Evolutionary conservation across 92 coral and sea anemone species (phyloP).

Genomic region (Umimayanthus kanabou): DNA sequence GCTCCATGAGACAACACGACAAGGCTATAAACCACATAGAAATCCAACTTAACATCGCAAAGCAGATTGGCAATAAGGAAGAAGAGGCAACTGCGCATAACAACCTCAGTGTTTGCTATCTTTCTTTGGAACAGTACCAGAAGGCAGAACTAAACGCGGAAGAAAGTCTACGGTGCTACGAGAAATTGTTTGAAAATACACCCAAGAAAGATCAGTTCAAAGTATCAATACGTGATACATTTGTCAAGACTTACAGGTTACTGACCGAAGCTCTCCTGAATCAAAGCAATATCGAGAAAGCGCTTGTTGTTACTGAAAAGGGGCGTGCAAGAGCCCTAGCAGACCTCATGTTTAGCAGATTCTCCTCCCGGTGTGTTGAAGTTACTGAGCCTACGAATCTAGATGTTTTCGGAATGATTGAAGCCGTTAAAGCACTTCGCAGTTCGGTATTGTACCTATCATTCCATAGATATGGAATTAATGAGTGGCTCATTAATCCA

Average conservation of each 20-base stretch:
- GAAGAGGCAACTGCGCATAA: neutral
- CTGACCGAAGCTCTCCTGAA: neutral
- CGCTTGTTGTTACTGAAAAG: neutral
- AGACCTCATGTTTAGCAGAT: too few relatives aligned
- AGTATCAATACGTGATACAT: neutral
- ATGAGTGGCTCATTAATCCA: too few relatives aligned
- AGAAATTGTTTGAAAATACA: neutral
- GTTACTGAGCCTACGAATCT: too few relatives aligned
- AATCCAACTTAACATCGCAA: neutral
- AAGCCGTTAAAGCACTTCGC: too few relatives aligned
- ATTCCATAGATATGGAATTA: too few relatives aligned
- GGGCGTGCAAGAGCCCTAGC: too few relatives aligned
- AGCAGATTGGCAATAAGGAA: neutral
- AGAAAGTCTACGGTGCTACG: neutral
- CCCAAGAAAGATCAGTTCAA: neutral
- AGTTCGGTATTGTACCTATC: too few relatives aligned
- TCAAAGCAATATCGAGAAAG: conserved; percentile 4
- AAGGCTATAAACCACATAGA: neutral
- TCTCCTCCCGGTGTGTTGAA: too few relatives aligned
- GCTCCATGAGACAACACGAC: neutral
- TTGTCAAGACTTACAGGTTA: neutral
- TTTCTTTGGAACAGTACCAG: too few relatives aligned
- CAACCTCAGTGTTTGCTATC: too few relatives aligned
- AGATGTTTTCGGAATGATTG: too few relatives aligned
- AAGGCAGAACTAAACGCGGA: too few relatives aligned